A percentile compares a stretch with the other conserved stretches of the same genome.
phyloP scores from a whole-genome alignment of 1,140 invertebrate species.

The Batillaria attramentaria region DNA sequence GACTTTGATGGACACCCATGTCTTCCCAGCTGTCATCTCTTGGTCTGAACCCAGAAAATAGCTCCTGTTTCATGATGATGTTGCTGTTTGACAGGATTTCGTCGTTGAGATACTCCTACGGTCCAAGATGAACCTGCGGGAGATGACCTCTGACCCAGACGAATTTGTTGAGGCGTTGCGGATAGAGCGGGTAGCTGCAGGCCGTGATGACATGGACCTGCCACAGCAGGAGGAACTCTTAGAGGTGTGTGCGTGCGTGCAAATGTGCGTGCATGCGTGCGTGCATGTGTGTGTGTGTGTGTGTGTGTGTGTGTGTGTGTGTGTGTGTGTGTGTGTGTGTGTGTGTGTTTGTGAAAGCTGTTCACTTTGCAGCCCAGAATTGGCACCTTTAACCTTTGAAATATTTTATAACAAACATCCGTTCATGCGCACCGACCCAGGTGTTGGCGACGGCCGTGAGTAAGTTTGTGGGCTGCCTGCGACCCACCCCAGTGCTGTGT shows the following conservation, averaged over 20 bases:
- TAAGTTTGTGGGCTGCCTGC: neutral
- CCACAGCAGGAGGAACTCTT: neutral
- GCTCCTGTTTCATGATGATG: no score
- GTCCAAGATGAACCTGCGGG: neutral
- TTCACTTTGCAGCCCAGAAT: no score
- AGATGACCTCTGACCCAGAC: neutral
- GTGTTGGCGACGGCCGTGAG: conserved; percentile 1
- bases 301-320: neutral
- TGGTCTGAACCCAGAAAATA: no score
- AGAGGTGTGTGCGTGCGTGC: neutral
- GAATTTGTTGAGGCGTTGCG: neutral
- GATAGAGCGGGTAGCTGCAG: neutral
- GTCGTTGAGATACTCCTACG: neutral
- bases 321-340: neutral
- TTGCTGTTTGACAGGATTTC: neutral
- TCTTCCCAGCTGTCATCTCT: no score
- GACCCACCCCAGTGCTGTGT: conserved; percentile 2
- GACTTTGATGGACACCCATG: no score
- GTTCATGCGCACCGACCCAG: neutral
- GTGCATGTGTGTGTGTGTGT: neutral
- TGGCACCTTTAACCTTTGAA: no score
- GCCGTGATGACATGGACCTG: neutral
- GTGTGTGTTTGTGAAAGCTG: neutral
- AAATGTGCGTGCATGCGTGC: neutral
- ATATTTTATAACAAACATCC: no score